Conservation (phyloP, 1,140 invertebrate genomes). For the Pteromalus puparum region DNA sequence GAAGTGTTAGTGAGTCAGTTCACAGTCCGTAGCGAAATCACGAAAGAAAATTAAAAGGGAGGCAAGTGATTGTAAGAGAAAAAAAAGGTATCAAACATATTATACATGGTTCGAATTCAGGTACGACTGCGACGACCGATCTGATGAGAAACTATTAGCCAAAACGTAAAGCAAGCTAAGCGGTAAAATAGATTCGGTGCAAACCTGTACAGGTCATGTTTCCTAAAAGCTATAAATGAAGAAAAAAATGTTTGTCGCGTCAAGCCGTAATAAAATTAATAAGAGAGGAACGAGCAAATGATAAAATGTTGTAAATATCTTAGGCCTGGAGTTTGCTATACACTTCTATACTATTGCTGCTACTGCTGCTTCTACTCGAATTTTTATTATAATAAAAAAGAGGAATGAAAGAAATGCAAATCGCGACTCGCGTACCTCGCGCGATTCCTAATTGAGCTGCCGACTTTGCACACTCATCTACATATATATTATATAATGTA, state of each 20-base stretch:
- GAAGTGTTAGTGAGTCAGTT: constrained; percentile 36
- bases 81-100: background rate
- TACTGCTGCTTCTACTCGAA: constrained; percentile 24
- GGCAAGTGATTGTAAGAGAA: background rate
- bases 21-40: constrained; percentile 24
- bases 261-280: background rate
- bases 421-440: constrained; percentile 50
- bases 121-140: background rate
- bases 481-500: background rate
- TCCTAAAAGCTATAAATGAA: constrained; percentile 24
- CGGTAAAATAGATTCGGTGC: constrained; percentile 22
- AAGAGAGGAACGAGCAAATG: constrained; percentile 23
- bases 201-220: constrained; percentile 31
- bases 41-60: constrained; percentile 12
- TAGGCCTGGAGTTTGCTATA: constrained; percentile 36
- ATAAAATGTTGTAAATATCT: constrained; percentile 47
- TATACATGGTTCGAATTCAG: constrained; percentile 20
- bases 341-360: constrained; percentile 20
- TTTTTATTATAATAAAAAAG: constrained; percentile 28
- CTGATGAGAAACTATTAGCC: background rate
- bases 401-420: background rate
- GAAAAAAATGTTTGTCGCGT: background rate
- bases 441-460: constrained; percentile 44
- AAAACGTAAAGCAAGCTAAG: background rate
- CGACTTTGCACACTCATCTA: constrained; percentile 34